phyloP scores from a whole-genome alignment of 1,140 invertebrate genomes.

The Achroia grisella region DNA sequence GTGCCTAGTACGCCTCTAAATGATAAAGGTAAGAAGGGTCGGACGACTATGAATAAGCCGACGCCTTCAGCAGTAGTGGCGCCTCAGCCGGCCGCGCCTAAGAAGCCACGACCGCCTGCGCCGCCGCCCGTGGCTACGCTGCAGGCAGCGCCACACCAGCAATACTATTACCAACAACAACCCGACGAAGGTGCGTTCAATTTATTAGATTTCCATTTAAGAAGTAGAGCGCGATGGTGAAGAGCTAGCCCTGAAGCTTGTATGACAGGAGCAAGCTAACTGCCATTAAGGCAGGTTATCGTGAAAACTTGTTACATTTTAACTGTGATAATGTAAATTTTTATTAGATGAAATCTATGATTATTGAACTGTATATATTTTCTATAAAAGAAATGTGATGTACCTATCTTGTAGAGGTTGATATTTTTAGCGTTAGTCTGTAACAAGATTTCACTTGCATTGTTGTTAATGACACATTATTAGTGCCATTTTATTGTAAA shows the following conservation, averaged over 20 bases:
- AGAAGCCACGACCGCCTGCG: constrained; percentile 70
- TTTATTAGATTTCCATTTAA: constrained; percentile 73
- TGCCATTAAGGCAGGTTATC: constrained; percentile 40
- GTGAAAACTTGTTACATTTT: constrained; percentile 74
- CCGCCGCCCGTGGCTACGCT: constrained; percentile 62
- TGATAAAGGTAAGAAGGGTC: constrained; percentile 59
- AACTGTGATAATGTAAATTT: constrained; percentile 72
- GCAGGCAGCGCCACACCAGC: constrained; percentile 64
- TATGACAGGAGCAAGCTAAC: constrained; percentile 74
- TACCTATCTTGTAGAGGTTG: constrained; percentile 57
- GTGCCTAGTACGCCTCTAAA: constrained; percentile 73
- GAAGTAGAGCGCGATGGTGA: constrained; percentile 75
- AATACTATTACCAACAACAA: constrained; percentile 74
- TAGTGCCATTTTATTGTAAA: constrained; percentile 74
- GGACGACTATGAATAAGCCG: constrained; percentile 38
- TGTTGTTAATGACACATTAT: constrained; percentile 69
- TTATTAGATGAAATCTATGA: constrained; percentile 69
- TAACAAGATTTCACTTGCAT: constrained; percentile 72
- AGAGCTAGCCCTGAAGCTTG: constrained; percentile 73
- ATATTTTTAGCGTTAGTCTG: constrained; percentile 68
- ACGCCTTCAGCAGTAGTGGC: constrained; percentile 41
- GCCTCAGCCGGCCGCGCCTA: constrained; percentile 55
- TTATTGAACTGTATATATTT: constrained; percentile 66
- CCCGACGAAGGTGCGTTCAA: constrained; percentile 74
- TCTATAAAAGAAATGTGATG: constrained; percentile 63